A percentile compares a stretch with the other conserved stretches of the same genome.
Evolutionary conservation across 1,140 invertebrate genomes (phyloP).

Genomic region (Armadillidium nasatum): DNA sequence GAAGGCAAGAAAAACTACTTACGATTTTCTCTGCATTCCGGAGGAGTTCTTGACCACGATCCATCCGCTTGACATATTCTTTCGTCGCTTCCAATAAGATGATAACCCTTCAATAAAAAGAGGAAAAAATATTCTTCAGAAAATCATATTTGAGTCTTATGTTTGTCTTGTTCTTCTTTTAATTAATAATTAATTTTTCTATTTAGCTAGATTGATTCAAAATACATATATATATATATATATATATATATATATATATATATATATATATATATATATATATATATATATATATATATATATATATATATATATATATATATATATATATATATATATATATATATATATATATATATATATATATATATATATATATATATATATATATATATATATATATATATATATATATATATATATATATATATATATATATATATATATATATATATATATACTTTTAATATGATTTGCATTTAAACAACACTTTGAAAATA

Average conservation of each 20-base stretch:
- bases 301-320: too few species aligned
- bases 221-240: neutral
- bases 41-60: constrained; percentile 82
- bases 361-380: constrained; percentile 27
- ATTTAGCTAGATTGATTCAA: too few species aligned
- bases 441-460: too few species aligned
- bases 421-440: constrained; percentile 8
- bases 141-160: too few species aligned
- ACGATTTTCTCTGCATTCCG: constrained; percentile 65
- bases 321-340: too few species aligned
- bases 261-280: constrained; percentile 24
- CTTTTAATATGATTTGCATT: neutral
- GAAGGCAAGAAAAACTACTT: constrained; percentile 3
- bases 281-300: constrained; percentile 22
- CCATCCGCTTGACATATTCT: constrained; percentile 86
- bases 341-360: constrained; percentile 24
- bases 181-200: too few species aligned
- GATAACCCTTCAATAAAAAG: constrained; percentile 60
- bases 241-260: neutral
- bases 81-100: constrained; percentile 76
- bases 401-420: constrained; percentile 14
- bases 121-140: too few species aligned
- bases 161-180: too few species aligned
- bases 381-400: constrained; percentile 31
- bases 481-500: too few species aligned